A percentile compares a stretch with the other conserved stretches of the same genome.
These are phyloP conservation scores for Molossus molossus DNA, from an alignment of 2,797 vertebrate species.

Conservation along the genomic window DNA sequence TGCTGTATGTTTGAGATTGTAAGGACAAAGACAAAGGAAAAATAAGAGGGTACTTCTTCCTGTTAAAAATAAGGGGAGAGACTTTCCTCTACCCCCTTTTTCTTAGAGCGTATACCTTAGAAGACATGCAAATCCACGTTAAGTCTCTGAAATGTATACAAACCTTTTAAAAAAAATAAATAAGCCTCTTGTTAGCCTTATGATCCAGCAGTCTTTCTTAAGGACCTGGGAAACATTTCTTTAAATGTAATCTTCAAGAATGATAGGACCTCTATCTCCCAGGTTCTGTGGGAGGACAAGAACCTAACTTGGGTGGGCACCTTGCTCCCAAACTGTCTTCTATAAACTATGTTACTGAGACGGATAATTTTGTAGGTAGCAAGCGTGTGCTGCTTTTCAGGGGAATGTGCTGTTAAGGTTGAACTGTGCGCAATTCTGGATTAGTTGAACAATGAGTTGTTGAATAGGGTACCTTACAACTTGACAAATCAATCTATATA, in stretches of 20 bases:
- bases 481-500: constrained; percentile 89
- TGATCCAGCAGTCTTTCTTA: not conserved
- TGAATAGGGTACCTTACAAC: constrained; percentile 84
- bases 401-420: constrained; percentile 75
- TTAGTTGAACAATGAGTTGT: constrained; percentile 88
- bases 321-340: constrained; percentile 69
- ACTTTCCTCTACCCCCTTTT: not conserved
- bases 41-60: not conserved
- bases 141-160: not conserved
- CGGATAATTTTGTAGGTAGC: constrained; percentile 88
- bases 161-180: not conserved
- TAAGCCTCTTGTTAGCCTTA: not conserved
- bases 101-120: not conserved
- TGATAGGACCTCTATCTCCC: rapidly evolving
- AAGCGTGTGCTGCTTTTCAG: constrained; percentile 88
- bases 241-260: constrained; percentile 1
- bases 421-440: constrained; percentile 81
- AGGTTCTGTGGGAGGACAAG: not conserved
- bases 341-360: constrained; percentile 91
- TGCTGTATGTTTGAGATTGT: not conserved
- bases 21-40: not conserved
- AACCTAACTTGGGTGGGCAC: not conserved
- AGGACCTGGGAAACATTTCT: not conserved
- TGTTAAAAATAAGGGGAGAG: not conserved
- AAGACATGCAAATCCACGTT: not conserved